phyloP scores from a whole-genome alignment of 2,888 invertebrate species.

The Alloscopus bannaensis region DNA sequence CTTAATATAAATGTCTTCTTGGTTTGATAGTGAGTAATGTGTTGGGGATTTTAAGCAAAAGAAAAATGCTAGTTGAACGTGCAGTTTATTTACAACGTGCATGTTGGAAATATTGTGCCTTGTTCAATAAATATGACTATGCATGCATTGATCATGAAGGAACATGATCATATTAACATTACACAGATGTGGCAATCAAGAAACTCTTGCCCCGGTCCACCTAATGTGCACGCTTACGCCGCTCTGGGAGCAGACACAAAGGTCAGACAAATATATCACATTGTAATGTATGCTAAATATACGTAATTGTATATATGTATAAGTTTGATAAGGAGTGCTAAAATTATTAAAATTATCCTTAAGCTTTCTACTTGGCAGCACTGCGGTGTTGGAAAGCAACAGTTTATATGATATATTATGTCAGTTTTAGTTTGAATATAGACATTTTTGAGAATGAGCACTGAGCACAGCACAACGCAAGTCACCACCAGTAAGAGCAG shows the following conservation, averaged over 20 bases:
- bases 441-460: not conserved
- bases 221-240: too few relatives aligned
- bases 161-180: not conserved
- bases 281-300: not conserved
- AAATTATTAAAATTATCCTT: not conserved
- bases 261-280: slow-evolving; percentile 13
- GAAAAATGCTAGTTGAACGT: not conserved
- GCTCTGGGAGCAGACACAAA: slow-evolving; percentile 28
- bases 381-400: not conserved
- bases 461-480: not conserved
- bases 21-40: slow-evolving; percentile 54
- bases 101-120: not conserved
- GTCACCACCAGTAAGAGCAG: not conserved
- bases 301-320: not conserved
- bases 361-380: not conserved
- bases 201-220: not conserved
- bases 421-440: not conserved
- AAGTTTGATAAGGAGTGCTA: not conserved
- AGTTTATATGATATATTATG: not conserved
- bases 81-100: not conserved
- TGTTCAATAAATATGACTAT: not conserved
- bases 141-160: slow-evolving; percentile 7
- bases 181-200: slow-evolving; percentile 11
- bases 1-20: slow-evolving; percentile 56
- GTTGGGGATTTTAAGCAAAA: slow-evolving; percentile 13